Evolutionary conservation across 2,888 invertebrate species (phyloP).

Genomic region (Xanthorhoe spadicearia): DNA sequence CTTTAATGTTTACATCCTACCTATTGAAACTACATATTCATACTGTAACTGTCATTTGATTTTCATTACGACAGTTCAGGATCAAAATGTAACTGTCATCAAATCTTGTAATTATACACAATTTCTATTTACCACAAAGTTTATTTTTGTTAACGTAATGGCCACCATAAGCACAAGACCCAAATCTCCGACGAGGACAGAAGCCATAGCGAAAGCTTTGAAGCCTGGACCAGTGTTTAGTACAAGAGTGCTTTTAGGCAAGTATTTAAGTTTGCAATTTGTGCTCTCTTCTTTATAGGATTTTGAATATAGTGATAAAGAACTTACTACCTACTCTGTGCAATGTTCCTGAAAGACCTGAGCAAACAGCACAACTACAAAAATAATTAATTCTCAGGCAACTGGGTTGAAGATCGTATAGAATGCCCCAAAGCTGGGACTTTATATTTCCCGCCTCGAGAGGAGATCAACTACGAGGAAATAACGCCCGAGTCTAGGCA

Average conservation of each 20-base stretch:
- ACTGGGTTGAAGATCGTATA: constrained; percentile 77
- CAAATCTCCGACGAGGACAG: constrained; percentile 67
- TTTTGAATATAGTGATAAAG: no score
- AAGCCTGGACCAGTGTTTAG: constrained; percentile 58
- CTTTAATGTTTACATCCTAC: not conserved
- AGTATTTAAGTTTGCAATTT: constrained; percentile 32
- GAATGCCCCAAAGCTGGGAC: constrained; percentile 70
- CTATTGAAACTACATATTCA: not conserved
- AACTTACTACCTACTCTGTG: no score
- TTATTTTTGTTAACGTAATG: constrained; percentile 13
- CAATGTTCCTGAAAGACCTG: not conserved
- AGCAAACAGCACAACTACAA: not conserved
- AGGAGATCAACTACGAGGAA: constrained; percentile 62
- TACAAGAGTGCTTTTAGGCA: constrained; percentile 70
- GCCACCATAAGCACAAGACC: constrained; percentile 59
- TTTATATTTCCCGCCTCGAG: constrained; percentile 70
- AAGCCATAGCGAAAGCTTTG: constrained; percentile 64
- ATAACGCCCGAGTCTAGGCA: constrained; percentile 68
- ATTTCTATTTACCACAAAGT: not conserved
- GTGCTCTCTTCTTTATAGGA: no score
- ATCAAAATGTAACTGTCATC: not conserved
- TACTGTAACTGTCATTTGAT: not conserved
- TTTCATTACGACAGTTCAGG: not conserved
- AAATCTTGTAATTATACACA: not conserved
- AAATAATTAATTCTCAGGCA: constrained; percentile 53